Evolutionary conservation across 1,140 invertebrate genomes (phyloP), one percentile per base, ranked within the genome.

Genomic region (Bombus cullumanus): DNA sequence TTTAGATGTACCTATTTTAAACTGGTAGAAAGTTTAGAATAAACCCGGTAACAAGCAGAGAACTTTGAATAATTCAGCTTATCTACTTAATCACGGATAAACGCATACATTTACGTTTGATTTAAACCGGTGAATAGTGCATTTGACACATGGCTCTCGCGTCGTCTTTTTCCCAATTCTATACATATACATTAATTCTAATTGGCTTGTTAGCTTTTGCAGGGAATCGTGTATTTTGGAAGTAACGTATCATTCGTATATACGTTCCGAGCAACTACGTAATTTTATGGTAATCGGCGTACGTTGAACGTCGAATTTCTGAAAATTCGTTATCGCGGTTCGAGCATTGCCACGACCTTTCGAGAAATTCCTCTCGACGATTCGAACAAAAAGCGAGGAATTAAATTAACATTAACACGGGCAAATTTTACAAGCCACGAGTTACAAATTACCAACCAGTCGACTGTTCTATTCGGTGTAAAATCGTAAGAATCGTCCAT

Each of bases 11-110:
- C 1, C 18, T 43, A 81, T 41, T 41, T 71, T 39, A 39, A 71
- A n/a, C 25, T 2, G 78, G 9, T 71, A 80, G 64, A 69, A 39
- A 80, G 28, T 79, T 62, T 10, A 28, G n/a, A 34, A 66, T 41
- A 71, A 81, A 71, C 18, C 5, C 22, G 39, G 22, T 53, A 34
- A 28, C 12, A 25, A 22, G 28, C 12, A 31, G 22, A 3, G 28
- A 53, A 53, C 31, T 68, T 53, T 53, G 34, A 80, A 53, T 81
- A 71, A 81, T n/a, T 71, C 66, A 79, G 64, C 28, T n/a, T 39
- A 28, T 47, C 18, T 22, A 2, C 18, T 57, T 25, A 78, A 57
- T 47, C 43, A 41, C 15, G 9, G 28, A 25, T 18, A 28, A 28
- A 43, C 34, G 15, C 1, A 28, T 57, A 39, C 18, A 71, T 81